Base-by-base conservation (phyloP, 1,140 invertebrate genomes). In the Anoplolepis gracilipes region DNA sequence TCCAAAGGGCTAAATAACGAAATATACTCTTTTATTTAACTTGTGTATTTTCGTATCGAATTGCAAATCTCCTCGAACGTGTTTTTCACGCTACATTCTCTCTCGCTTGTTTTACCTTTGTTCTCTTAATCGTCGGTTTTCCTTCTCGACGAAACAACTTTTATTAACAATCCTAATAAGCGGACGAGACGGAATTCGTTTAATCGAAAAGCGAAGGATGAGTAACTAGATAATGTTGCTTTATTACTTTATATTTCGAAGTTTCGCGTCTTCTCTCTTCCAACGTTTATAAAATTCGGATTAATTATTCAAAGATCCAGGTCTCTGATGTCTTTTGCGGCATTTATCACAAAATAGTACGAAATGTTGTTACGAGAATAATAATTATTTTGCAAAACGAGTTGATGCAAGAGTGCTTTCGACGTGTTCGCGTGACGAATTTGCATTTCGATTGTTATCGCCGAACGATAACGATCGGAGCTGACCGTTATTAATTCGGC, bases 381-480 rank as follows among this genome's bases (percentile, higher is more conserved):
- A 73, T 73, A 73, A 82, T 67, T 53, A 79, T 72, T 73, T 73
- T 46, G 67, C 28, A 25, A 82, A 82, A 73, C 39, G 72, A 42
- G n/a, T 19, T 28, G 36, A 82, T 25, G 39, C 65, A 22, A 33
- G 36, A 82, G 53, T 70, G 53, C 46, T 72, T 73, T 59, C 28
- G 78, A 46, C 53, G 28, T 55, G 65, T 57, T 33, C 36, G 22
- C 25, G 25, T 46, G 78, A 73, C 53, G 33, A 82, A 82, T 82
- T 82, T 82, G 39, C 78, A 82, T 82, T 59, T 73, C 67, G 67
- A 82, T 82, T 82, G 67, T 82, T 82, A 82, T 82, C 53, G 53
- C 25, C 28, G 36, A 28, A 42, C 67, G 55, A 73, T 73, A 82
- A 72, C 78, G 46, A 79, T 79, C 76, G 78, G 33, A 49, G 25